Percentiles rank a stretch among this genome's conserved stretches.
These are phyloP conservation scores for Bellardia bayeri DNA, from an alignment of 2,888 invertebrate species.

Conservation along the genomic window DNA sequence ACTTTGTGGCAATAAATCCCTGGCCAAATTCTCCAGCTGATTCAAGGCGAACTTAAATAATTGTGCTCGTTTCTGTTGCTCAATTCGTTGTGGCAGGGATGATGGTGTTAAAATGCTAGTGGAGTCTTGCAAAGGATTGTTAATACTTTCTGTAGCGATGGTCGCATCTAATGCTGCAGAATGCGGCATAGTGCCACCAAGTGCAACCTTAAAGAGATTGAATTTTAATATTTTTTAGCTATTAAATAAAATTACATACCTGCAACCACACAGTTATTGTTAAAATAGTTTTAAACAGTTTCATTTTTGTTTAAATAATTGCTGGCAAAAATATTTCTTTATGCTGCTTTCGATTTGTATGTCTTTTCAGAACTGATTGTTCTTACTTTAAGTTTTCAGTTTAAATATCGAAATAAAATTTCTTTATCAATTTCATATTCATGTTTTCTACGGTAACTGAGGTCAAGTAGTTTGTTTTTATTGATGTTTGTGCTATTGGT, in stretches of 20 bases:
- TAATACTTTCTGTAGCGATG: neutral
- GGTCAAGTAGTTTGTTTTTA: constrained; percentile 11
- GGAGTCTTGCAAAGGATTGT: neutral
- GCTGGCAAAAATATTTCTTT: neutral
- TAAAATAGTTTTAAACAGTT: neutral
- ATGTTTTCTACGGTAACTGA: neutral
- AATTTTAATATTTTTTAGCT: neutral
- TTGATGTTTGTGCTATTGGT: neutral
- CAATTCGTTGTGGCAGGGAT: neutral
- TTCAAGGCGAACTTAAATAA: neutral
- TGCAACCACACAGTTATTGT: constrained; percentile 4
- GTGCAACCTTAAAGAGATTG: neutral
- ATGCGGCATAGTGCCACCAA: neutral
- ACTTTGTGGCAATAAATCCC: neutral
- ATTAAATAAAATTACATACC: neutral
- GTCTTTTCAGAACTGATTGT: neutral
- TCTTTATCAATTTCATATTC: neutral
- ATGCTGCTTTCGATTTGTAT: neutral
- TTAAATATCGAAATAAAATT: neutral
- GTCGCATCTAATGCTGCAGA: neutral
- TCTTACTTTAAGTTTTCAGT: neutral
- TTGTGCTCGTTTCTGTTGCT: constrained; percentile 4
- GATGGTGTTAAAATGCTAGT: neutral
- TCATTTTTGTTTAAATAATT: constrained; percentile 1
- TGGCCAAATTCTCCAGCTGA: neutral